A percentile compares a stretch with the other conserved stretches of the same genome.
These are phyloP conservation scores for Calyptommatus sinebrachiatus DNA, from an alignment of 2,113 vertebrate species.

Conservation along the genomic window DNA sequence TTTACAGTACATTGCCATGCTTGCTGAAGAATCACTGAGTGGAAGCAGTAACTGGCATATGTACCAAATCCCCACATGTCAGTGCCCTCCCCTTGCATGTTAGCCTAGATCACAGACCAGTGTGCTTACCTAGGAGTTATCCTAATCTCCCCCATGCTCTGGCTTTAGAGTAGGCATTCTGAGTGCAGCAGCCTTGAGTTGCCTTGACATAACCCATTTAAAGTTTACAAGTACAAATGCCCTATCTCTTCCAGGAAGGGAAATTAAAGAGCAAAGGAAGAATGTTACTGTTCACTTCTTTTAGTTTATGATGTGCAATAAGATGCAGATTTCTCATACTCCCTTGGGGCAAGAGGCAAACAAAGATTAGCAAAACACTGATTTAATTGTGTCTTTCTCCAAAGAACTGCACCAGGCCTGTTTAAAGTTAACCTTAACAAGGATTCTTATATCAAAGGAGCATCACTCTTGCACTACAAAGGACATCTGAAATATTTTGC, in stretches of 20 bases:
- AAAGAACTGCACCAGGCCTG: slow-evolving; percentile 42
- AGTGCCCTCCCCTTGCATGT: not conserved
- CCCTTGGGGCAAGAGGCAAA: slow-evolving; percentile 60
- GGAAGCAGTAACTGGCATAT: not conserved
- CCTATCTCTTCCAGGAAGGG: slow-evolving; percentile 27
- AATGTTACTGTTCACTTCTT: slow-evolving; percentile 52
- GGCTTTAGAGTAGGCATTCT: not conserved
- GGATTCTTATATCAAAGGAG: slow-evolving; percentile 67
- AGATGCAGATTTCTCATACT: slow-evolving; percentile 64
- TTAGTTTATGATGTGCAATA: slow-evolving; percentile 58
- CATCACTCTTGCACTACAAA: slow-evolving; percentile 61
- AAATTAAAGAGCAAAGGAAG: slow-evolving; percentile 32
- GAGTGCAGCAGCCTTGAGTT: not conserved
- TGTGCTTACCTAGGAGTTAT: slow-evolving; percentile 1
- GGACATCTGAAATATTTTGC: slow-evolving; percentile 62
- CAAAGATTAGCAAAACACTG: slow-evolving; percentile 65
- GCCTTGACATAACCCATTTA: slow-evolving; percentile 26
- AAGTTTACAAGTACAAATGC: slow-evolving; percentile 13
- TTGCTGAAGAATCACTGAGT: slow-evolving; percentile 9
- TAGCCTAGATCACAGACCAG: not conserved
- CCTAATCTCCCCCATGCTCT: not conserved
- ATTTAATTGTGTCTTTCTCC: slow-evolving; percentile 59
- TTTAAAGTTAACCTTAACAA: slow-evolving; percentile 69
- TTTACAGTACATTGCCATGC: slow-evolving; percentile 14
- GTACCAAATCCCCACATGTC: slow-evolving; percentile 1